Evolutionary conservation across 2,888 invertebrate species (phyloP).

Genomic region (Heliconius charithonia): DNA sequence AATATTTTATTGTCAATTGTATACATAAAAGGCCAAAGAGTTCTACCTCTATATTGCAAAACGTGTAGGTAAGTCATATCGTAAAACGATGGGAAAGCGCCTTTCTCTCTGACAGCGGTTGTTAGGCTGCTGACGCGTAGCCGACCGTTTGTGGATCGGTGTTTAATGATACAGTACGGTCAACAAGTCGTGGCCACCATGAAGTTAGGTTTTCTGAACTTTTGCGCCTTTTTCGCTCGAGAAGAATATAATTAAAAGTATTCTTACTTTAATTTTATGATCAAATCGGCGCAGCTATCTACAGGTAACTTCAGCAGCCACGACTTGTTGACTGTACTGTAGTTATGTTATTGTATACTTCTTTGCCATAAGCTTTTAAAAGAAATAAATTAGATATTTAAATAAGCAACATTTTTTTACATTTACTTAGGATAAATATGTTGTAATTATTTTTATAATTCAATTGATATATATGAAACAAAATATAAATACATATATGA

Average conservation of each 20-base stretch:
- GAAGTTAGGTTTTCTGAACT: too few relatives aligned
- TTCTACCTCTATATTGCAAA: slow-evolving; percentile 26
- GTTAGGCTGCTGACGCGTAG: slow-evolving; percentile 61
- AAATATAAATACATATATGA: neutral
- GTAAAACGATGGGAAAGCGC: slow-evolving; percentile 74
- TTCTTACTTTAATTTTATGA: too few relatives aligned
- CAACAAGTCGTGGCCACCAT: too few relatives aligned
- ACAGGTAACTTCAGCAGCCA: too few relatives aligned
- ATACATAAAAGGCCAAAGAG: slow-evolving; percentile 10
- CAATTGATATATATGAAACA: neutral
- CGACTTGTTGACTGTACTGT: too few relatives aligned
- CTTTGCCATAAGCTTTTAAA: neutral
- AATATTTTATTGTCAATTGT: neutral
- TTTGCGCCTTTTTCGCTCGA: too few relatives aligned
- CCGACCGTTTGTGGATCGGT: slow-evolving; percentile 69
- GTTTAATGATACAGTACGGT: slow-evolving; percentile 18
- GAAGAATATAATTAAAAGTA: too few relatives aligned
- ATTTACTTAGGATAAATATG: neutral
- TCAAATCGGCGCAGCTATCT: too few relatives aligned
- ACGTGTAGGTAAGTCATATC: slow-evolving; percentile 36
- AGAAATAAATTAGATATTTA: neutral
- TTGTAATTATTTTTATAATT: too few relatives aligned
- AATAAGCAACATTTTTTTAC: neutral
- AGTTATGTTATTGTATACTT: slow-evolving; percentile 1
- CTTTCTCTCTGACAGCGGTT: slow-evolving; percentile 72